Evolutionary conservation across 2,888 invertebrate genomes (phyloP), one percentile per base, ranked within the genome.

Genomic region (Noctua pronuba): DNA sequence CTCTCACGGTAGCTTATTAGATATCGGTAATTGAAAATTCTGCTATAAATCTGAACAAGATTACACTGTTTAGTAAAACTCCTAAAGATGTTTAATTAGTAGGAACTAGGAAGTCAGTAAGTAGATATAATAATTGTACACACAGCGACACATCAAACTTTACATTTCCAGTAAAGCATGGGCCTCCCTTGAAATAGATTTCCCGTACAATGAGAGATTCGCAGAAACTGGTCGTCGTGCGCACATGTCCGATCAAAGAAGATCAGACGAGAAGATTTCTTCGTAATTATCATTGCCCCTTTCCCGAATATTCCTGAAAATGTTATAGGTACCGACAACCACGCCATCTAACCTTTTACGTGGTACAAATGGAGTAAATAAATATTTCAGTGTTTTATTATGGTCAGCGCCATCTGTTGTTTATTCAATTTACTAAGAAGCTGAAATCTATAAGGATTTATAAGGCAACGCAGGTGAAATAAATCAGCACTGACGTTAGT

Each of bases 401-500:
- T 7, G 28, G 2, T 28, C 74, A 75, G 24, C 44, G 74, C 44
- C 75, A 74, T 75, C 75, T 60, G 4, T 7, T 28, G 46, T 74
- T 16, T 35, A n/a, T n/a, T 74, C n/a, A 73, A n/a, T 18, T 44
- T n/a, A 72, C 18, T 69, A 67, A 18, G 16, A 24, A 60, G 38
- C 0, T 21, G 24, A 38, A 60, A 60, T 28, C 8, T 28, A 16
- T 35, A 7, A n/a, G 16, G 10, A 35, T 2, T 8, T 16, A 4
- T 6, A n/a, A 1, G 24, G 10, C 2, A 52, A n/a, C 11, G 18
- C 35, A 69, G 16, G n/a, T n/a, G n/a, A 38, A 10, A 6, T 31
- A 24, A 70, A 62, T 62, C 21, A 62, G 21, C 1, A 8, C n/a
- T 24, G 35, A 60, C 0, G 10, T 55, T 58, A 24, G 21, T 24